phyloP scores from a whole-genome alignment of 2,888 invertebrate species.

The Thalpophila matura region DNA sequence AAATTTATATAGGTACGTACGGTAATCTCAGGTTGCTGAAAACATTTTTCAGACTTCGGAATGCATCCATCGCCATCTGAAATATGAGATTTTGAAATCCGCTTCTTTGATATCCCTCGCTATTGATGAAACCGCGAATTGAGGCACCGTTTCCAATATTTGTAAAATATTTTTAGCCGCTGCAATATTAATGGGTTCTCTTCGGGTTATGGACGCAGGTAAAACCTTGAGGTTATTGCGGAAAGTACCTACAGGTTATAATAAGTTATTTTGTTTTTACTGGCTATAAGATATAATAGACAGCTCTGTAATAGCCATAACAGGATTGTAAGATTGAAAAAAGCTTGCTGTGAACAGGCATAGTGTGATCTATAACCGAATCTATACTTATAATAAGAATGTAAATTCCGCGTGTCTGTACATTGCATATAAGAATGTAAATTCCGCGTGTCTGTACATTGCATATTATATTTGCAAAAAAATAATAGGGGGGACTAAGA shows the following conservation, averaged over 20 bases:
- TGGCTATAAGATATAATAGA: too few species aligned
- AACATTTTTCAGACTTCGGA: conserved; percentile 67
- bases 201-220: conserved; percentile 50
- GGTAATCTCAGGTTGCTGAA: conserved; percentile 65
- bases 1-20: conserved; percentile 55
- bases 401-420: too few species aligned
- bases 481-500: too few species aligned
- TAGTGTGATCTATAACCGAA: too few species aligned
- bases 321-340: not conserved
- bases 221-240: conserved; percentile 29
- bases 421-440: too few species aligned
- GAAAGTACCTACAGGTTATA: conserved; percentile 6
- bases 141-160: conserved; percentile 72
- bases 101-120: conserved; percentile 67
- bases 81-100: conserved; percentile 70
- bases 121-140: conserved; percentile 68
- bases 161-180: conserved; percentile 72
- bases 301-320: too few species aligned
- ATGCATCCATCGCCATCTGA: conserved; percentile 52
- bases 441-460: too few species aligned
- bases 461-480: too few species aligned
- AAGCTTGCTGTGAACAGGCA: not conserved
- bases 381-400: too few species aligned
- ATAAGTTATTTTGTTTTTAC: conserved; percentile 3
- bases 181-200: conserved; percentile 73